Conservation (phyloP, 2,113 vertebrate species). For the Azemiops feae region DNA sequence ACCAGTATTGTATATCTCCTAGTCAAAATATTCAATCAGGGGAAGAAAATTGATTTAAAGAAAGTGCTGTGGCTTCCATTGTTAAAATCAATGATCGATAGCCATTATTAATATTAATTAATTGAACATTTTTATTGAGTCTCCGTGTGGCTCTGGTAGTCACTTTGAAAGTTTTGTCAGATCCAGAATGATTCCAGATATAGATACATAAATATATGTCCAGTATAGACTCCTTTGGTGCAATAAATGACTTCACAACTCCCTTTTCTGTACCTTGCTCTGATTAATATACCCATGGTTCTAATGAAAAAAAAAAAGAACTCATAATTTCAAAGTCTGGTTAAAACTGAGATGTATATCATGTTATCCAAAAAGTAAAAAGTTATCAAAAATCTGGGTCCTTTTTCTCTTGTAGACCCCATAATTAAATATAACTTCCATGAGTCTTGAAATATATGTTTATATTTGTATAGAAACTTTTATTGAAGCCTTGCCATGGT, state of each 20-base stretch:
- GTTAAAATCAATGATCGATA: not conserved
- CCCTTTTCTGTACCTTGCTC: not conserved
- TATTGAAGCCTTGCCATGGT: not conserved
- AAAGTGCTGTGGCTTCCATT: not conserved
- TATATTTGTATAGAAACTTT: not conserved
- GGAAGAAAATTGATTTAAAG: not conserved
- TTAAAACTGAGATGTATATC: not conserved
- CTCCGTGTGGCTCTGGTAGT: not conserved
- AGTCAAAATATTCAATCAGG: not conserved
- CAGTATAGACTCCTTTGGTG: not conserved
- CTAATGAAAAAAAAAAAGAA: not conserved
- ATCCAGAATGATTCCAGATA: not conserved
- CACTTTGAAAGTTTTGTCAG: not conserved
- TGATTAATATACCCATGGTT: not conserved
- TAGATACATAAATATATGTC: not conserved
- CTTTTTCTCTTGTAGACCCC: not conserved
- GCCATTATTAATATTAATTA: not conserved
- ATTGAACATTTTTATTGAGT: not conserved
- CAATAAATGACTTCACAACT: not conserved
- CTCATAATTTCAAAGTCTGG: not conserved
- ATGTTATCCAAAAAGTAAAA: not conserved
- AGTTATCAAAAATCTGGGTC: not conserved
- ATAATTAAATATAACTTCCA: not conserved
- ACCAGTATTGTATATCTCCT: not conserved
- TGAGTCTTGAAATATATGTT: not conserved